Percentiles rank a stretch among this genome's conserved stretches.
phyloP scores from a whole-genome alignment of 2,113 vertebrate genomes.

The Gymnarchus niloticus region DNA sequence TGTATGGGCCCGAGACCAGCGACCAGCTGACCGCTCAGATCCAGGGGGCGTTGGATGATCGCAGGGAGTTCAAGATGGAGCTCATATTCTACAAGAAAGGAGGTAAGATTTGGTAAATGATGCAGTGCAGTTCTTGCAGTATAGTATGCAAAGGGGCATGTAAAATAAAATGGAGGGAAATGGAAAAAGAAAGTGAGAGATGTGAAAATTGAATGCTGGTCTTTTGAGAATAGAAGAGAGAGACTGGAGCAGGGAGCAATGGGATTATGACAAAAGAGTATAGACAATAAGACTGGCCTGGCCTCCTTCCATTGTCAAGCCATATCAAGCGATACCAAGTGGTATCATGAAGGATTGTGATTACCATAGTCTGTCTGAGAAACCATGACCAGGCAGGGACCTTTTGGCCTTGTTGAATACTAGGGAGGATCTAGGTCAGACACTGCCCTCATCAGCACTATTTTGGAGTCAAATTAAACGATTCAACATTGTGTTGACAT shows the following conservation, averaged over 20 bases:
- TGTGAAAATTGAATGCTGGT: not conserved
- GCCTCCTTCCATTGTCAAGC: not conserved
- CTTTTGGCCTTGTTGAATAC: not conserved
- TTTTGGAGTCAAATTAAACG: not conserved
- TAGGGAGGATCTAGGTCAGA: not conserved
- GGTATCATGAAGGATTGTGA: not conserved
- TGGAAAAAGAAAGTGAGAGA: not conserved
- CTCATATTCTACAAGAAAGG: conserved; percentile 73
- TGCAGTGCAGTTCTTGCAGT: not conserved
- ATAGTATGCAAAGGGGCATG: not conserved
- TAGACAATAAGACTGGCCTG: not conserved
- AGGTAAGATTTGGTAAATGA: conserved; percentile 51
- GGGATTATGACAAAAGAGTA: not conserved
- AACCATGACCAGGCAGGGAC: not conserved
- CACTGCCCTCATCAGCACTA: not conserved
- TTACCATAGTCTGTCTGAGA: not conserved
- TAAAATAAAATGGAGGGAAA: not conserved
- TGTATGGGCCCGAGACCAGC: conserved; percentile 71
- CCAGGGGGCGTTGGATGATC: conserved; percentile 66
- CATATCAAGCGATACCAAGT: not conserved
- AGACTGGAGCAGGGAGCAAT: not conserved
- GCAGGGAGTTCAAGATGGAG: conserved; percentile 71
- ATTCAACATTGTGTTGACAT: not conserved
- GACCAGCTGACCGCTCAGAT: conserved; percentile 63
- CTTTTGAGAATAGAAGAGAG: not conserved